Base-by-base conservation (phyloP, 2,113 vertebrate species). In the Crotophaga sulcirostris region DNA sequence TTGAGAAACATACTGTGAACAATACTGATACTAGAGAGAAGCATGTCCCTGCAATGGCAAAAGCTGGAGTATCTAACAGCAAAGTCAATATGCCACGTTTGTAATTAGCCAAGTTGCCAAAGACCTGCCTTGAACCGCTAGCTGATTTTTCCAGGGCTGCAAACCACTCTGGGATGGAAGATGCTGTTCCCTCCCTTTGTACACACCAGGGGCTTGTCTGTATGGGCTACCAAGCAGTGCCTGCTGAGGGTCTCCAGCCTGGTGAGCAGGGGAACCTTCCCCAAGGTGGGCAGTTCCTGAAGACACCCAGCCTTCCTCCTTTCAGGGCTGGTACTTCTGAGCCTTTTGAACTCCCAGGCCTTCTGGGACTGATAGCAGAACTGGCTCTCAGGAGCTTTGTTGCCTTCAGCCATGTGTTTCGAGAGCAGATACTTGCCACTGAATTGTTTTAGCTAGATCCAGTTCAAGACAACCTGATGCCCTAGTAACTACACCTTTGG, bases 1-100 rank as follows among this genome's bases (percentile, higher is more conserved):
- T 66, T 83, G 87, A 93, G 79, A 93, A 95, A 94, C 89, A 70
- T 81, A 94, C 91, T 92, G 77, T 67, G 78, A 88, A 74, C 87
- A 88, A 55, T 69, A 83, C 89, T 52, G 80, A 69, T 56, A 70
- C 33, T 62, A 62, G 49, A 88, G 63, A 89, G 91, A 83, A 91
- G 36, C 33, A 13, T 38, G 45, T 88, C 87, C 70, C 93, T 84
- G 56, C 76, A 88, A 59, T 72, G 23, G 45, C 86, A 88, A 91
- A 92, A 95, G 64, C 85, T 92, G 87, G 45, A 74, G 24, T 42
- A 60, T 93, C 82, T 84, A 79, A 89, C 92, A 62, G 72, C 90
- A 85, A 80, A 72, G 69, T 79, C 81, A 72, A 52, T 60, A 77
- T 40, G 74, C 82, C 40, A 60, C 28, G 13, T 40, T 86, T 83